These are phyloP conservation scores for Galaxea fascicularis DNA, from an alignment of 92 coral and sea anemone genomes.

Conservation along the genomic window DNA sequence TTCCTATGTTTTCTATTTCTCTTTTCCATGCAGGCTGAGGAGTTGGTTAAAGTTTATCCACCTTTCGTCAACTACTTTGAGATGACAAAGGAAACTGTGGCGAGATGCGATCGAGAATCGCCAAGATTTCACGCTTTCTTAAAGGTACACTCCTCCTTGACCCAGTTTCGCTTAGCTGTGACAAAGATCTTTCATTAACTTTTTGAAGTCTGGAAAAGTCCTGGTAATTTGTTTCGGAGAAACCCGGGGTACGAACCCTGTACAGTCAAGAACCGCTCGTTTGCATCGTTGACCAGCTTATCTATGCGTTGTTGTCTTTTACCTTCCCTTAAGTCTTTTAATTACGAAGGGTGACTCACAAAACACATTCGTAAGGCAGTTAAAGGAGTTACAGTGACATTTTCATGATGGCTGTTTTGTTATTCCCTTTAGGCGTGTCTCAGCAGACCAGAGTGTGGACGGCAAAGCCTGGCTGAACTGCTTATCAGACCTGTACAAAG, in stretches of 20 bases:
- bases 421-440: slow-evolving; percentile 77
- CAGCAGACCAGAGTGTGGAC: slow-evolving; percentile 96
- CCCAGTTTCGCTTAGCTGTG: neutral
- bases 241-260: no score
- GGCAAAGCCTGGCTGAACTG: slow-evolving; percentile 90
- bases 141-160: slow-evolving; percentile 54
- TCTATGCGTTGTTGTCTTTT: no score
- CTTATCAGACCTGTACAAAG: slow-evolving; percentile 97
- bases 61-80: slow-evolving; percentile 98
- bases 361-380: neutral
- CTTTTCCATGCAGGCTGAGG: slow-evolving; percentile 80
- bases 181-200: no score
- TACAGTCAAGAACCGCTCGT: no score
- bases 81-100: slow-evolving; percentile 97
- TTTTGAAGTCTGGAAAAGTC: no score
- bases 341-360: no score
- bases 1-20: neutral
- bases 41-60: slow-evolving; percentile 93
- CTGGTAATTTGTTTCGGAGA: no score
- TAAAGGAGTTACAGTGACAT: neutral
- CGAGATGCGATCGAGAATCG: slow-evolving; percentile 82
- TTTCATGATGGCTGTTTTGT: neutral
- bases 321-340: no score
- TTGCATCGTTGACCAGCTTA: no score
- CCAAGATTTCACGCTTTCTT: slow-evolving; percentile 98